These are phyloP conservation scores for Bombus cullumanus DNA, from an alignment of 1,140 invertebrate species.

Conservation along the genomic window DNA sequence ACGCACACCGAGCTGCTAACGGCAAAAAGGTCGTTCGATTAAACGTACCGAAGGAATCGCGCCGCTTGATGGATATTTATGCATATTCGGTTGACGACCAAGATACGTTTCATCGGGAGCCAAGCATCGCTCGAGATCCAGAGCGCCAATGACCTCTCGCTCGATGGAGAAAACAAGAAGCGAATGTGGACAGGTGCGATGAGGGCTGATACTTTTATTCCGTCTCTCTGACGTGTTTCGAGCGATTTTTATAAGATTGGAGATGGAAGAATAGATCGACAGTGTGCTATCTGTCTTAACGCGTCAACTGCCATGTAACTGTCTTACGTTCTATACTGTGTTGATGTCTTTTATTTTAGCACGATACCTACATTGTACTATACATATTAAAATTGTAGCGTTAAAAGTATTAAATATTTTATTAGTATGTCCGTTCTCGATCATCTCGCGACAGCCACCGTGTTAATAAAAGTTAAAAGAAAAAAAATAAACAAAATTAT, in stretches of 20 bases:
- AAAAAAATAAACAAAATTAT: not conserved
- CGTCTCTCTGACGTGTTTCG: no score
- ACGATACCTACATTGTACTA: not conserved
- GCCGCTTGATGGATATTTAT: constrained; percentile 34
- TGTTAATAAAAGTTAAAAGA: no score
- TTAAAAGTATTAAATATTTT: not conserved
- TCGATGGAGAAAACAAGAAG: not conserved
- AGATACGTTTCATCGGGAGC: not conserved
- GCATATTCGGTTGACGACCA: not conserved
- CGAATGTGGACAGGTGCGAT: not conserved
- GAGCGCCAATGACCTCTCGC: not conserved
- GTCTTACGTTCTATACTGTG: no score
- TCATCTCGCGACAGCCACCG: no score
- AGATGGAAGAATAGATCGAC: not conserved
- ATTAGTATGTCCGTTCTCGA: not conserved
- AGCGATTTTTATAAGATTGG: not conserved
- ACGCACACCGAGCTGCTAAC: constrained; percentile 32
- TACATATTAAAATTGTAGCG: not conserved
- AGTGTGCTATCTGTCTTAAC: no score
- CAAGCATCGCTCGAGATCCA: not conserved
- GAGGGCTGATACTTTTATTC: not conserved
- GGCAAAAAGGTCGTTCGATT: constrained; percentile 24
- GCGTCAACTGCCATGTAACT: no score
- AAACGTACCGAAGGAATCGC: constrained; percentile 42
- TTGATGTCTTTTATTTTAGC: not conserved